Base-by-base conservation (phyloP, 2,797 vertebrate genomes). In the Falco concolor region DNA sequence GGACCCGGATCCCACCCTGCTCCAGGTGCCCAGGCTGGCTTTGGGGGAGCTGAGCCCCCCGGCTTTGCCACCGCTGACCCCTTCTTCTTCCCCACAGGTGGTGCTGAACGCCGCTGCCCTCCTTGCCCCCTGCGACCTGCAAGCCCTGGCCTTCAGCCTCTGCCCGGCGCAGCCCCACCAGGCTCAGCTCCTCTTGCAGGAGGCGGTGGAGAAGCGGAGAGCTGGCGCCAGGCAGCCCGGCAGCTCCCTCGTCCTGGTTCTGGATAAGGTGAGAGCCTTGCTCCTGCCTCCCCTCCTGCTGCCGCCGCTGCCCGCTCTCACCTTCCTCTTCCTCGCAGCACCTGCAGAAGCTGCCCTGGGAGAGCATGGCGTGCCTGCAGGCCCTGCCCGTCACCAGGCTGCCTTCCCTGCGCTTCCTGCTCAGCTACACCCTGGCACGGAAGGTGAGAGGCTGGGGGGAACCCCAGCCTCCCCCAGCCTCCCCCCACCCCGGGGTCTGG, bases 331-430 rank as follows among this genome's bases (percentile, higher is more conserved):
- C 78, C 60, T 60, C 36, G 5, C 96, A 99, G 99, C 98, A 98
- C 75, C 98, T 99, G 54, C 99, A 99, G 95, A 99, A 98, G 97
- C 97, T 99, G 91, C 99, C 99, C 0, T 99, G 99, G 99, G 99
- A 99, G 96, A 99, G 98, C 97, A 98, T 99, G 32, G 96, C 97
- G 13, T 95, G 97, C 84, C 97, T 99, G 74, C 97, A 85, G 44
- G 86, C 95, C 49, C 90, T 93, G 86, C 98, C 98, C 1, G 98
- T 99, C 56, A 99, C 98, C 79, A 97, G 99, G 12, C 98, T 99
- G 96, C 99, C 99, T 7, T 99, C 99, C 40, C 97, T 99, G 40
- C 98, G 96, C 86, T 98, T 99, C 38, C 97, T 99, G 3, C 98
- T 99, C 76, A 98, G 98, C 91, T 98, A 99, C 57, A 92, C 96